Evolutionary conservation across 2,797 vertebrate genomes (phyloP), one percentile per base, ranked within the genome.

Genomic region (Furcifer pardalis): DNA sequence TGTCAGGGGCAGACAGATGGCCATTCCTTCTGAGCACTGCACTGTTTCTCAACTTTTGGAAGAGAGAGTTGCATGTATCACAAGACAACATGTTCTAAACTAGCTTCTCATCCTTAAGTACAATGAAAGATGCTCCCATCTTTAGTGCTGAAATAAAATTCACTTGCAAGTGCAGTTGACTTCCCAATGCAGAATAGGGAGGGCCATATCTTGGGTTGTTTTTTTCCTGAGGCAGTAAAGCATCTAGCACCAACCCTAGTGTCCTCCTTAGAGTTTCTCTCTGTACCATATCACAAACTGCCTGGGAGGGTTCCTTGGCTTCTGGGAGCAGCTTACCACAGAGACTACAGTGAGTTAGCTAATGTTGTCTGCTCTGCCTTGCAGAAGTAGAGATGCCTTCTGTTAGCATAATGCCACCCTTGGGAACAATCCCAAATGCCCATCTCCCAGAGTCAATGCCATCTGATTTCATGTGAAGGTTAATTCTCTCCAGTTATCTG

Each of bases 401-500:
- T 35, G 30, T 52, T 17, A 75, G 73, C n/a, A 56, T 75, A 35
- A 56, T 56, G 9, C 30, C 40, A 5, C 65, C 21, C 46, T 82
- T 82, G 69, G 85, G 78, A 63, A 1, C n/a, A 68, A 46, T n/a
- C 12, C 81, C 72, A 84, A 73, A 84, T 7, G 27, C 1, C 7
- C 15, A 44, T 49, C 30, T 84, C 6, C 65, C 40, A 80, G 30
- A 35, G 46, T 63, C 35, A n/a, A 40, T 72, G 2, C 12, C 21
- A 69, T 86, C 73, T 81, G 66, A 71, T 30, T 15, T 40, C 1
- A 21, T 46, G 21, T 17, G 65, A 71, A 83, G 42, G 49, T 65
- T 74, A 49, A 13, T 32, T 46, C 81, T 79, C 68, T 37, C 25
- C 60, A 86, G 76, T 56, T 13, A 49, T 76, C 79, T 77, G 25